Conservation (phyloP, 2,888 invertebrate species). For the Agrochola circellaris region DNA sequence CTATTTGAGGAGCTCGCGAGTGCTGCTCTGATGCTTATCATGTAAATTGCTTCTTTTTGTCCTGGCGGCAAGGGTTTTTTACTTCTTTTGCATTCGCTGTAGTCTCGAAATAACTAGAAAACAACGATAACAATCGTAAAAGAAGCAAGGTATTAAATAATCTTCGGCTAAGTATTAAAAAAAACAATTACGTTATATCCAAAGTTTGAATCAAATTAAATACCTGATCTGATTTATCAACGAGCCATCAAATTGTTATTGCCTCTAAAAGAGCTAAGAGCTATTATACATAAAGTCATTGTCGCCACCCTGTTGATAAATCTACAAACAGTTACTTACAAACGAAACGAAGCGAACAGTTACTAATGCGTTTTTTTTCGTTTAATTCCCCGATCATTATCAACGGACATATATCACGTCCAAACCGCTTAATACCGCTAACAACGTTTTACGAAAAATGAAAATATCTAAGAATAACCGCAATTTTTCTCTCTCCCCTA, state of each 20-base stretch:
- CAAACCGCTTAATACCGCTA: conserved; percentile 58
- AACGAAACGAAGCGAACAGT: conserved; percentile 25
- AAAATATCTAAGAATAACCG: conserved; percentile 56
- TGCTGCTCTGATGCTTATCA: conserved; percentile 44
- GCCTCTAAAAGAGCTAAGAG: conserved; percentile 27
- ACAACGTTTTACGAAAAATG: conserved; percentile 56
- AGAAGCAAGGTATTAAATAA: not conserved
- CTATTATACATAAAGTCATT: conserved; percentile 39
- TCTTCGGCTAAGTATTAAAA: not conserved
- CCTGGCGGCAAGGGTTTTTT: not conserved
- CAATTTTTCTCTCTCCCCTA: conserved; percentile 54
- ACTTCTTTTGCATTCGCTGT: not conserved
- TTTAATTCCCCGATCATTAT: conserved; percentile 62
- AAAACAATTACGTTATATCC: not conserved
- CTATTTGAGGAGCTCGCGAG: conserved; percentile 39
- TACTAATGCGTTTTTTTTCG: conserved; percentile 52
- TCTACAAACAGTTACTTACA: conserved; percentile 23
- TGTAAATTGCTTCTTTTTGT: conserved; percentile 32
- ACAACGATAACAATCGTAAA: no score
- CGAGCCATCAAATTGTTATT: conserved; percentile 35
- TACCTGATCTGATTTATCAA: conserved; percentile 10
- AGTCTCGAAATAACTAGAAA: not conserved
- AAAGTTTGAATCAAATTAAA: conserved; percentile 33
- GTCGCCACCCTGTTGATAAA: conserved; percentile 31
- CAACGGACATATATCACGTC: conserved; percentile 50